A percentile compares a stretch with the other conserved stretches of the same genome.
Evolutionary conservation across 2,113 vertebrate genomes (phyloP).

Genomic region (Fregetta grallaria): DNA sequence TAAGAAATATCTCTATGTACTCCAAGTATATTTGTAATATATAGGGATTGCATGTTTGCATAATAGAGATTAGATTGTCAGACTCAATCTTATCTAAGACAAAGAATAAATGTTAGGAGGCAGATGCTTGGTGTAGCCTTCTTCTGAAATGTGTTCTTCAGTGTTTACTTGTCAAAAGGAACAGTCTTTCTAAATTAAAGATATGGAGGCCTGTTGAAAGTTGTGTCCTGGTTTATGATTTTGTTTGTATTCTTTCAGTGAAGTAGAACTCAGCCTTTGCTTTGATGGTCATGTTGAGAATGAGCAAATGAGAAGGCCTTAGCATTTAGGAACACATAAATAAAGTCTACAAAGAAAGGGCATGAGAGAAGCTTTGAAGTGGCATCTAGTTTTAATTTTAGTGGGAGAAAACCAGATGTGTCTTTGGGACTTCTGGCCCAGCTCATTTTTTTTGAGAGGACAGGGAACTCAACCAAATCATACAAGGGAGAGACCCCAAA

Average conservation of each 20-base stretch:
- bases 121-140: neutral
- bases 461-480: neutral
- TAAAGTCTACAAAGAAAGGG: neutral
- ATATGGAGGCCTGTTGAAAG: neutral
- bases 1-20: neutral
- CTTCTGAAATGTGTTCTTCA: neutral
- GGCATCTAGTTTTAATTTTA: conserved; percentile 31
- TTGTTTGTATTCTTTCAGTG: neutral
- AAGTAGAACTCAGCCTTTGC: neutral
- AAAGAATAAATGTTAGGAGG: neutral
- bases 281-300: neutral
- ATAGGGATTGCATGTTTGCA: neutral
- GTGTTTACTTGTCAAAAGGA: neutral
- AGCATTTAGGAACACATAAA: neutral
- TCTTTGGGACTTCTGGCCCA: neutral
- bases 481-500: neutral
- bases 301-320: conserved; percentile 16
- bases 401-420: conserved; percentile 38
- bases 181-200: neutral
- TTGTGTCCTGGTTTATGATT: neutral
- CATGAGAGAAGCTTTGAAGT: conserved; percentile 44
- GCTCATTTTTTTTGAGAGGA: neutral
- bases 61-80: neutral
- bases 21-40: neutral
- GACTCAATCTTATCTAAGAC: neutral